Evolutionary conservation across 2,888 invertebrate species (phyloP), one percentile per base, ranked within the genome.

Genomic region (Heliconius hortense): DNA sequence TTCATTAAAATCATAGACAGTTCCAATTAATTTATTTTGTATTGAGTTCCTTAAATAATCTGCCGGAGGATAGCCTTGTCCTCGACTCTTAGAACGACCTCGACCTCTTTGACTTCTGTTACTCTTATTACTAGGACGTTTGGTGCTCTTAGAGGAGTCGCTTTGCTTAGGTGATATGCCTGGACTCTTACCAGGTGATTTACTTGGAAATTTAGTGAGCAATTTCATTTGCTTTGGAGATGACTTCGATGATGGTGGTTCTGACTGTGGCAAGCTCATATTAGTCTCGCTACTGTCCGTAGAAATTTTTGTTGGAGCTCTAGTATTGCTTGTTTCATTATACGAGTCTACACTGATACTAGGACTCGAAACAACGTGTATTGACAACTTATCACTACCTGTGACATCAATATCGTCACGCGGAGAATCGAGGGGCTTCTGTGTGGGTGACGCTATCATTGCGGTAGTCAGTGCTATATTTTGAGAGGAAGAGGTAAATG

Each of bases 1-100:
- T 83, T 98, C 97, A 79, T 97, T 96, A 80, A 97, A 97, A 87
- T 97, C 98, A 84, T 97, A 98, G 2, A 98, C 98, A 3, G 98
- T 98, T 13, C 98, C 97, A 11, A 96, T 96, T 59, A 97, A 92
- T 86, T 97, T 97, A 85, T 96, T 97, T 80, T 96, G 97, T 77
- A 97, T 97, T 4, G 97, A 96, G 82, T 96, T 96, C 31, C 95
- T 95, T 76, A 91, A 88, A 82, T 92, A 94, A 75, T 95, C 95
- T 60, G 94, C 86, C 82, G 90, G 72, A 80, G 91, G 80, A 84
- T 86, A 89, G 39, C 83, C 84, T 76, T 90, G 90, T 0, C 86
- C 91, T 67, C 93, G 89, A 78, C 90, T 93, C 83, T 93, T 93
- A 21, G 93, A 92, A 35, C 95, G 92, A 24, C 95, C 93, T 72